Percentiles rank a stretch among this genome's conserved stretches.
Evolutionary conservation across 1,140 invertebrate species (phyloP).

Genomic region (Lasaia peninsularis): DNA sequence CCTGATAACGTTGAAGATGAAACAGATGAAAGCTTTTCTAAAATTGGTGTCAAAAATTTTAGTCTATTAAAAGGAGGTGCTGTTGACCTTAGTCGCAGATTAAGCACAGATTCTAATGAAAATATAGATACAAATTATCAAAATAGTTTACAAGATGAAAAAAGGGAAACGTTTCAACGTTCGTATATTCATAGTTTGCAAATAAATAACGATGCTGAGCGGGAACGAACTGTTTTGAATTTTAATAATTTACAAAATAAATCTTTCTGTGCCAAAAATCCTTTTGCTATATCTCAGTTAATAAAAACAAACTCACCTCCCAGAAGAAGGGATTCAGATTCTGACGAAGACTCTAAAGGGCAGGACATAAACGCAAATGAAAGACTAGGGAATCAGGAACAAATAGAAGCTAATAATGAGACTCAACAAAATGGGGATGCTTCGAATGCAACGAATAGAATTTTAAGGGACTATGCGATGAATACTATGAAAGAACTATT

Average conservation of each 20-base stretch:
- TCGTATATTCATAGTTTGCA: conserved; percentile 75
- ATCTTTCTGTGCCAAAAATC: conserved; percentile 77
- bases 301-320: conserved; percentile 76
- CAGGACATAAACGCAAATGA: conserved; percentile 69
- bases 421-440: conserved; percentile 64
- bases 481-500: conserved; percentile 86
- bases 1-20: conserved; percentile 53
- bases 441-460: conserved; percentile 63
- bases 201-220: conserved; percentile 54
- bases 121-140: conserved; percentile 70
- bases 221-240: conserved; percentile 60
- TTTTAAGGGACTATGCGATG: conserved; percentile 84
- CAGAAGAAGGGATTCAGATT: conserved; percentile 74
- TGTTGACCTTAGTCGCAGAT: conserved; percentile 69
- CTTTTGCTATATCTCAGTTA: conserved; percentile 76
- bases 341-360: conserved; percentile 61
- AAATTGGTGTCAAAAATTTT: conserved; percentile 74
- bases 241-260: conserved; percentile 74
- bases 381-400: conserved; percentile 52
- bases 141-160: conserved; percentile 63
- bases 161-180: conserved; percentile 69
- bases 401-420: conserved; percentile 40
- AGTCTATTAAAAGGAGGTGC: conserved; percentile 69
- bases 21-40: conserved; percentile 51
- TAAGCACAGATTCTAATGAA: conserved; percentile 75